A percentile compares a stretch with the other conserved stretches of the same genome.
Evolutionary conservation across 2,797 vertebrate species (phyloP).

Genomic region (Decapterus maruadsi): DNA sequence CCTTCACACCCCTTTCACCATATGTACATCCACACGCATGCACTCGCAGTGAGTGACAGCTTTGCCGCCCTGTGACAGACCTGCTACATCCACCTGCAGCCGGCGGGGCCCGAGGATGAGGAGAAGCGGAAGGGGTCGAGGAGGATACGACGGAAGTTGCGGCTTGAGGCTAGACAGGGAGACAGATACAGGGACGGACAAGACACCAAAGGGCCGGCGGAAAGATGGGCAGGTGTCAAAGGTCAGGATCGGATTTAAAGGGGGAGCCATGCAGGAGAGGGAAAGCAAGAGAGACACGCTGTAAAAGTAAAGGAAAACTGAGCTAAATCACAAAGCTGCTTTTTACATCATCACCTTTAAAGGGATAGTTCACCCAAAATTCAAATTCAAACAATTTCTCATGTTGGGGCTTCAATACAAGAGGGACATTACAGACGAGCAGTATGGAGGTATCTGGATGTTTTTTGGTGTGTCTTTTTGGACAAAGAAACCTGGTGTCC

Average conservation of each 20-base stretch:
- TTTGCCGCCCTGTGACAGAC: constrained; percentile 63
- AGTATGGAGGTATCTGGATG: no score
- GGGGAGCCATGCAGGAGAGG: constrained; percentile 21
- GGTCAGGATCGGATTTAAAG: constrained; percentile 38
- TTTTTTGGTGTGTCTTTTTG: no score
- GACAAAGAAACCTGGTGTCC: no score
- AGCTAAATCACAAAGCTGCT: constrained; percentile 16
- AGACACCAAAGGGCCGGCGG: constrained; percentile 56
- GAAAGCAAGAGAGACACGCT: not conserved
- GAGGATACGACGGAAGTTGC: constrained; percentile 47
- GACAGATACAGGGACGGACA: constrained; percentile 68
- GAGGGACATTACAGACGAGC: no score
- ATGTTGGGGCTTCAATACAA: no score
- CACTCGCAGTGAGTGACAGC: constrained; percentile 70
- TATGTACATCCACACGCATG: constrained; percentile 22
- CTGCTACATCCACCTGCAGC: constrained; percentile 68
- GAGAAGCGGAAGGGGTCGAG: constrained; percentile 49
- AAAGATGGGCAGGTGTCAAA: constrained; percentile 44
- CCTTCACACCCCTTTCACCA: constrained; percentile 64
- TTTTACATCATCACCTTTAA: constrained; percentile 7
- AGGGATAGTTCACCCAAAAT: no score
- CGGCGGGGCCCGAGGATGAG: constrained; percentile 55
- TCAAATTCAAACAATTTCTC: no score
- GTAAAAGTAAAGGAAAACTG: not conserved
- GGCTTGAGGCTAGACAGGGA: constrained; percentile 55